Evolutionary conservation across 2,797 vertebrate genomes (phyloP), one percentile per base, ranked within the genome.

Genomic region (Anguilla pacifica): DNA sequence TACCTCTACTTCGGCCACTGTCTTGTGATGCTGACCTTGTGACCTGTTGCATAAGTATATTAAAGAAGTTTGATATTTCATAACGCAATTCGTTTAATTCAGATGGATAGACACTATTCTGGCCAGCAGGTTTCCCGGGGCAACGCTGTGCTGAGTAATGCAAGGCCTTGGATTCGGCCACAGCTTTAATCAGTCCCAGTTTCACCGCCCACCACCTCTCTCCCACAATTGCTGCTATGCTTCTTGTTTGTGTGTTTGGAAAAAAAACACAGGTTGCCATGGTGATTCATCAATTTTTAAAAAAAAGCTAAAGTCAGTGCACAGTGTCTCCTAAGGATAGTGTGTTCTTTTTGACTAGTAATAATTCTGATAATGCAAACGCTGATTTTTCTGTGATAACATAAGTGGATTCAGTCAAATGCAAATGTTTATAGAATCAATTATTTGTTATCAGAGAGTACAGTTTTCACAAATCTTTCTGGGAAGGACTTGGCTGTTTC

Each of bases 141-240:
- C 64, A 89, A 87, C 89, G 89, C 93, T 91, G 89, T 1, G 81
- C 87, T 93, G 93, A 93, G 89, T 94, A 93, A 92, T 82, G 88
- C 83, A 70, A 87, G 88, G 88, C 88, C 90, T 89, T 86, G 6
- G 89, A 72, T 88, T 59, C 22, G 10, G 11, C 46, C 46, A 87
- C 88, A 91, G 90, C 89, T 57, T 91, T 91, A 93, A 90, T 93
- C 91, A 91, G 57, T 88, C 81, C 51, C 51, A 57, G n/a, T 59
- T 59, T 59, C 90, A 88, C 92, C 90, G 92, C 94, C 92, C 92
- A 93, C 91, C 90, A 72, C 35, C 90, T 91, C 25, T 84, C 39
- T 87, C 61, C 85, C 85, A 39, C 28, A 70, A 46, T 77, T 77
- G 49, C 57, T 86, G 22, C 61, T 49, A 79, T 90, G 91, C 88